Percentiles rank a stretch among this genome's conserved stretches.
These are phyloP conservation scores for Mycogona germanica DNA, from an alignment of 2,888 invertebrate species.

Conservation along the genomic window DNA sequence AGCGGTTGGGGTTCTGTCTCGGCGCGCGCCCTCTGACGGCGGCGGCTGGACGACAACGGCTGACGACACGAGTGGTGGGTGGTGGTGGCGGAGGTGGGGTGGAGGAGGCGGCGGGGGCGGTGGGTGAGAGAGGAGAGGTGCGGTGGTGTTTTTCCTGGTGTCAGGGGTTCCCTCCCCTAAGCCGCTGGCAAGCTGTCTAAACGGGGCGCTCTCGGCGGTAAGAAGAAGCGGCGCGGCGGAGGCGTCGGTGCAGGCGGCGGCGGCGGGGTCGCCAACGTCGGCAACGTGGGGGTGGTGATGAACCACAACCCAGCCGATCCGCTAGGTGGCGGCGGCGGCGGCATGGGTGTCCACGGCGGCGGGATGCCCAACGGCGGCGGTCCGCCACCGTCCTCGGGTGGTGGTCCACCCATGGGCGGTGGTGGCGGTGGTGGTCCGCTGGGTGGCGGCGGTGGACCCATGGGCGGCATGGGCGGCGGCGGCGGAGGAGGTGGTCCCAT, in stretches of 20 bases:
- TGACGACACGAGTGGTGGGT: not conserved
- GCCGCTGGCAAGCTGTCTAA: conserved; percentile 10
- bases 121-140: not conserved
- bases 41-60: not conserved
- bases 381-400: not conserved
- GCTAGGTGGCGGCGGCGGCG: not conserved
- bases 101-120: not conserved
- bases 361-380: conserved; percentile 9
- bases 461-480: not conserved
- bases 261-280: no score
- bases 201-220: not conserved
- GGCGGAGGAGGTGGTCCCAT: not conserved
- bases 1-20: not conserved
- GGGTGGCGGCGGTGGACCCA: conserved; percentile 5
- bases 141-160: not conserved
- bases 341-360: not conserved
- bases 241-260: conserved; percentile 9
- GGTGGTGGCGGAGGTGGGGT: not conserved
- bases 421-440: not conserved
- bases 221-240: conserved; percentile 7
- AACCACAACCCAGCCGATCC: conserved; percentile 8
- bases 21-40: not conserved
- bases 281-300: no score
- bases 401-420: not conserved
- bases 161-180: not conserved